These are phyloP conservation scores for Crotalus tigris DNA, from an alignment of 2,113 vertebrate species.

Conservation along the genomic window DNA sequence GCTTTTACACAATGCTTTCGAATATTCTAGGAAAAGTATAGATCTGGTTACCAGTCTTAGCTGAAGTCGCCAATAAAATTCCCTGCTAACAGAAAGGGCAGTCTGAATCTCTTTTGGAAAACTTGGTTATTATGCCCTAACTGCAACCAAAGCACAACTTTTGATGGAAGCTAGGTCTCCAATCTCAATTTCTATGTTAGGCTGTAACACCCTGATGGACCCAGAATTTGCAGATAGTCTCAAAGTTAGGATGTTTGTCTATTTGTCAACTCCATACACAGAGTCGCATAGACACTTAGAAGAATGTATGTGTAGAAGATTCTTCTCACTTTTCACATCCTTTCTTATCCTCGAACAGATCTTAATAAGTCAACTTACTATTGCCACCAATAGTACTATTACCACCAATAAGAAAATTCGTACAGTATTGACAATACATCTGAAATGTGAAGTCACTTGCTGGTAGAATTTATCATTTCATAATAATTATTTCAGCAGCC, in stretches of 20 bases:
- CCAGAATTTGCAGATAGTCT: background rate
- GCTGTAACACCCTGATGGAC: background rate
- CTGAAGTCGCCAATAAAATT: background rate
- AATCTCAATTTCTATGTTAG: background rate
- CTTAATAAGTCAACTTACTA: background rate
- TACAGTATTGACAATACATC: background rate
- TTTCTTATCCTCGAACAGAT: background rate
- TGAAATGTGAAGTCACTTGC: background rate
- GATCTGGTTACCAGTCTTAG: background rate
- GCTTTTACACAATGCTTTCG: background rate
- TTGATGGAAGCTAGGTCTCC: background rate
- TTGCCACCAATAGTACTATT: background rate
- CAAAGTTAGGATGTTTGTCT: background rate
- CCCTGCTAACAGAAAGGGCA: background rate
- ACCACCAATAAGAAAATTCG: background rate
- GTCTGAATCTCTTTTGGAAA: background rate
- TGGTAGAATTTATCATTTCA: slow-evolving; percentile 35
- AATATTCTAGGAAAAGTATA: background rate
- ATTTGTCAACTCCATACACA: background rate
- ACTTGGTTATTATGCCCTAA: background rate
- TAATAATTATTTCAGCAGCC: slow-evolving; percentile 49
- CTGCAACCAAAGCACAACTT: background rate
- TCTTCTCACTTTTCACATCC: background rate
- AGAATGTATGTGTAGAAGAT: background rate
- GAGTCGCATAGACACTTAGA: background rate